phyloP scores from a whole-genome alignment of 2,888 invertebrate genomes.

The Euplagia quadripunctaria region DNA sequence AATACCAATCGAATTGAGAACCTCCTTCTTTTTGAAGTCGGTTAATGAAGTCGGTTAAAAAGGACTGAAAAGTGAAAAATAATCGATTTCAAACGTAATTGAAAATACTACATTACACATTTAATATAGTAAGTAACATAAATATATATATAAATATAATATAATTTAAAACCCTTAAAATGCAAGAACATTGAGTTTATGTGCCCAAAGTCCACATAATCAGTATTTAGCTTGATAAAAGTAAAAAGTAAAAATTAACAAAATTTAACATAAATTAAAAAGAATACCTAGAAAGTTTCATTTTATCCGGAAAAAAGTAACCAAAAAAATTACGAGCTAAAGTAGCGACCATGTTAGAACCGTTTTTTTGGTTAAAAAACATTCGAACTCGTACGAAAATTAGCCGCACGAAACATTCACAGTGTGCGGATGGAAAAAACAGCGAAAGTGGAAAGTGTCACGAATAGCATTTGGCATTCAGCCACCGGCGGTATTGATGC shows the following conservation, averaged over 20 bases:
- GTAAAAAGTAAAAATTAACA: too few species aligned
- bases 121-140: too few species aligned
- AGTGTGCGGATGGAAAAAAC: constrained; percentile 66
- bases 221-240: not conserved
- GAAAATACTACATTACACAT: too few species aligned
- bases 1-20: too few species aligned
- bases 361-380: constrained; percentile 22
- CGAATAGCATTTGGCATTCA: constrained; percentile 83
- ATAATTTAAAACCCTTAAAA: not conserved
- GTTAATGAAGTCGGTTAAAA: too few species aligned
- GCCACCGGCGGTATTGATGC: constrained; percentile 81
- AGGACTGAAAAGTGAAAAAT: too few species aligned
- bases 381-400: constrained; percentile 60
- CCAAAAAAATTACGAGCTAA: constrained; percentile 17
- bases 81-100: too few species aligned
- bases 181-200: not conserved
- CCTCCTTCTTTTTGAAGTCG: too few species aligned
- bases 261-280: constrained; percentile 17
- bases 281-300: constrained; percentile 21
- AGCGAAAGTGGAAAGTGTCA: constrained; percentile 84
- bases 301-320: constrained; percentile 26
- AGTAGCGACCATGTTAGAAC: constrained; percentile 31
- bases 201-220: not conserved
- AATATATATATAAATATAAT: too few species aligned
- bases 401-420: constrained; percentile 74